Evolutionary conservation across 2,113 vertebrate genomes (phyloP), one percentile per base, ranked within the genome.

Genomic region (Mystacornis crossleyi): DNA sequence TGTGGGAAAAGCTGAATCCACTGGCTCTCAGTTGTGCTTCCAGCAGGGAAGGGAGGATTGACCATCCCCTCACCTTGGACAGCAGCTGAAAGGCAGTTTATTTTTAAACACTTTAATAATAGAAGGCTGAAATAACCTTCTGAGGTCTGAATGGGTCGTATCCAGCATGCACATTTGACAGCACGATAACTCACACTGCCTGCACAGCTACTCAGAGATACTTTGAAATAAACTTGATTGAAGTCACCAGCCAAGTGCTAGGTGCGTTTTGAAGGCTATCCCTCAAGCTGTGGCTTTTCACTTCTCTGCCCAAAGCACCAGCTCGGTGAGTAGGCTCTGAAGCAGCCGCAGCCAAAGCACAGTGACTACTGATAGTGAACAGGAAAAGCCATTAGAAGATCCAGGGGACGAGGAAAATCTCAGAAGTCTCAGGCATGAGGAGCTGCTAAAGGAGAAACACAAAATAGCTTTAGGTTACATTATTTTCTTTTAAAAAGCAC

Each of bases 81-180:
- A 84, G 54, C 1, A 0, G 72, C 85, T 96, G 82, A 95, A 95
- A 96, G 90, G 79, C 81, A 1, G 58, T 66, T 87, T 94, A 95
- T 96, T 96, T 95, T 95, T 91, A 85, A 92, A 75, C 73, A 31
- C 36, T 81, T 96, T 43, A 86, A 92, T 90, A 90, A 95, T 36
- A 94, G 95, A 91, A 94, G n/a, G n/a, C 40, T 90, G 85, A 86
- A 94, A 93, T 86, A 90, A 95, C 81, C 81, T 89, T 87, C 86
- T 81, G 71, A 91, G 81, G 23, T 69, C 43, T 64, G 53, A 84
- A 57, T 36, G 64, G 50, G 91, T 57, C 0, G 0, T 48, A 92
- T 85, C n/a, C 60, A 86, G 85, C 1, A 0, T 13, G 40, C 61
- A 58, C 43, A 58, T 72, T 43, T 91, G 91, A 96, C 6, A 57